These are phyloP conservation scores for Oeneis ivallda DNA, from an alignment of 2,888 invertebrate species.

Conservation along the genomic window DNA sequence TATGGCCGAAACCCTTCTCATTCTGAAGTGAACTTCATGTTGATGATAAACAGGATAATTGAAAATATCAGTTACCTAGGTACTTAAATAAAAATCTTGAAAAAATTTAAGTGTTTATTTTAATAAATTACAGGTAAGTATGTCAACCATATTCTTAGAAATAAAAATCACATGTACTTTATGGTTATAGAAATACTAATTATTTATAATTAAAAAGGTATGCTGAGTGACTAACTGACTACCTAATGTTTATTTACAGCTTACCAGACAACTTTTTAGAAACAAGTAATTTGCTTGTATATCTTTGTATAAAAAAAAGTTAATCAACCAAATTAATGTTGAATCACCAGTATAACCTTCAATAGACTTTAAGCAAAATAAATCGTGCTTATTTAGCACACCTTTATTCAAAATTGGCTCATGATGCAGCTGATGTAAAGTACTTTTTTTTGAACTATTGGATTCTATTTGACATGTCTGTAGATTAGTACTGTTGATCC, in stretches of 20 bases:
- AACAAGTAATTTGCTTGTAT: slow-evolving; percentile 46
- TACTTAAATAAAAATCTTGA: too few relatives aligned
- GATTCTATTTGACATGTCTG: not conserved
- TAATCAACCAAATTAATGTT: slow-evolving; percentile 54
- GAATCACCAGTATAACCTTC: slow-evolving; percentile 43
- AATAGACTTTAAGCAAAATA: slow-evolving; percentile 51
- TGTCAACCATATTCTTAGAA: not conserved
- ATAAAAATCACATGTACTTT: not conserved
- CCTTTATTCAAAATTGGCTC: slow-evolving; percentile 36
- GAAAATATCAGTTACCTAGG: too few relatives aligned
- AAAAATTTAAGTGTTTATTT: too few relatives aligned
- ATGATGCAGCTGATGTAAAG: slow-evolving; percentile 1
- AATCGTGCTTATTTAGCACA: slow-evolving; percentile 48
- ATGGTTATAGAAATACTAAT: not conserved
- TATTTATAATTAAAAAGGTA: not conserved
- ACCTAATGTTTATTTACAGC: slow-evolving; percentile 20
- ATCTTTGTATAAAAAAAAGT: slow-evolving; percentile 52
- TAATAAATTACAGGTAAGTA: too few relatives aligned
- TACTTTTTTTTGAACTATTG: slow-evolving; percentile 2
- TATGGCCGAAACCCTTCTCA: too few relatives aligned
- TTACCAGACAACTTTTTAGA: slow-evolving; percentile 50
- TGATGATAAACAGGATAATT: too few relatives aligned
- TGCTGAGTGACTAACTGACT: not conserved
- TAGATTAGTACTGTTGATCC: slow-evolving; percentile 33
- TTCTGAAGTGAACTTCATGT: too few relatives aligned